phyloP scores from a whole-genome alignment of 1,140 invertebrate species.

The Nebria ingens region DNA sequence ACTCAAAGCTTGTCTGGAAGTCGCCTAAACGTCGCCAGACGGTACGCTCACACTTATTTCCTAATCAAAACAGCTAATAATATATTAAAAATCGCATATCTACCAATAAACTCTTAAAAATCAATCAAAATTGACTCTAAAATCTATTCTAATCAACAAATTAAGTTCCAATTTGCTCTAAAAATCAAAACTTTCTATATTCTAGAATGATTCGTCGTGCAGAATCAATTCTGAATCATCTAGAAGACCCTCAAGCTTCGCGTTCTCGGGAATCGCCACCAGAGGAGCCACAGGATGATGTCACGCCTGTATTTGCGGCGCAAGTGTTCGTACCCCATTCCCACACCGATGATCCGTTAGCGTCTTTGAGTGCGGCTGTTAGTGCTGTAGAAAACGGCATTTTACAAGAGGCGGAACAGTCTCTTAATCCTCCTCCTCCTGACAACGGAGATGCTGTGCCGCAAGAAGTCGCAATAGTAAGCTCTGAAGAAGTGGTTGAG shows the following conservation, averaged over 20 bases:
- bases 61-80: too few relatives aligned
- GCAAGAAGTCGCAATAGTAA: neutral
- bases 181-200: neutral
- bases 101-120: too few relatives aligned
- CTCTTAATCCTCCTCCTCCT: neutral
- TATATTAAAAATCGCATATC: too few relatives aligned
- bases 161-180: too few relatives aligned
- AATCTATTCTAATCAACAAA: too few relatives aligned
- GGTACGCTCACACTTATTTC: too few relatives aligned
- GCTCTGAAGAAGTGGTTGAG: neutral
- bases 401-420: neutral
- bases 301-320: constrained; percentile 33
- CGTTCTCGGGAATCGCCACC: constrained; percentile 10
- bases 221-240: constrained; percentile 23
- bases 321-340: constrained; percentile 28
- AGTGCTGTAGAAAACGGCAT: constrained; percentile 9
- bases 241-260: constrained; percentile 26
- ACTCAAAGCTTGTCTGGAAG: constrained; percentile 36
- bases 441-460: neutral
- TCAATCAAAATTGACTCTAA: too few relatives aligned
- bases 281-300: constrained; percentile 30
- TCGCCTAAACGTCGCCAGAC: constrained; percentile 33
- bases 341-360: neutral
- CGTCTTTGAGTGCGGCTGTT: constrained; percentile 26
- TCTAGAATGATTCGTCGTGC: constrained; percentile 29